Base-by-base conservation (phyloP, 2,888 invertebrate genomes). In the Leptinotarsa haldemani region DNA sequence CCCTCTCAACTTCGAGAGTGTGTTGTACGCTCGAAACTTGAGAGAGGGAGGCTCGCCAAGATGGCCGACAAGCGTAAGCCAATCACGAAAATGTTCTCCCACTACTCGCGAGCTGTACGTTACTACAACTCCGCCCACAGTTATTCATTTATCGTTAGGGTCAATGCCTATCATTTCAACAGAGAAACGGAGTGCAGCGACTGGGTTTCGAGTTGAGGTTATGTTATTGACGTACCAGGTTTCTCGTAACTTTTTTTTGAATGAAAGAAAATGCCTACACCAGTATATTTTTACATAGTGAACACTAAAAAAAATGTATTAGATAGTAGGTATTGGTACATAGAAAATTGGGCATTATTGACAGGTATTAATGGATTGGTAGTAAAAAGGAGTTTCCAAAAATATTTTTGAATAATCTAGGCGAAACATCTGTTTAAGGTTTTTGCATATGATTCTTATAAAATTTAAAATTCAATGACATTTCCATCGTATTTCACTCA, bases 41-140 rank as follows among this genome's bases (percentile, higher is more conserved):
- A 65, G 69, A 58, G 64, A 66, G 73, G 71, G 67, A 58, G 40
- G 13, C 53, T 58, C 53, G 52, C 65, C 70, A 77, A 72, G 66
- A 77, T 77, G 77, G 77, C 77, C 75, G 77, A 70, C n/a, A n/a
- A 15, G 58, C 15, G 25, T 20, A 4, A 30, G 58, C 77, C 73
- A 74, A 77, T 73, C 25, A 48, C 70, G 67, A 25, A 13, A 16
- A 4, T 1, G 61, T 25, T 56, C 40, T 70, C 73, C 68, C 73
- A 69, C 63, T 48, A 63, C 52, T 16, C 12, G 58, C 65, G 72
- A 65, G 47, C 46, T 61, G 25, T 48, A 61, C 65, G 47, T 16
- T 64, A 30, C 46, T 69, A 65, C 69, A 13, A 64, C 77, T 30
- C 68, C 74, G 50, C 77, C 74, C 63, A 52, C 71, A 47, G 56